Base-by-base conservation (phyloP, 2,888 invertebrate species). In the Chelonus formosanus region DNA sequence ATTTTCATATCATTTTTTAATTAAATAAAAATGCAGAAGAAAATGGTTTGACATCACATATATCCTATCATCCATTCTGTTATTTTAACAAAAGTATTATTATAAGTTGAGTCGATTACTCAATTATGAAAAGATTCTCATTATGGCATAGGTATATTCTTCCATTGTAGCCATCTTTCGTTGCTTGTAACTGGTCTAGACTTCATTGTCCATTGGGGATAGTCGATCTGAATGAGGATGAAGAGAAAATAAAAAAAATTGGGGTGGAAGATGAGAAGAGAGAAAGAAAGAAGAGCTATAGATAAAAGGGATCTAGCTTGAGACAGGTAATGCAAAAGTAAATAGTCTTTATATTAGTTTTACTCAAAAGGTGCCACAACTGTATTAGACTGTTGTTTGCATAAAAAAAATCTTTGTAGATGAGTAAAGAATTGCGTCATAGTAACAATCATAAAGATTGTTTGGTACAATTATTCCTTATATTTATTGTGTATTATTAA, bases 341-440 rank as follows among this genome's bases (percentile, higher is more conserved):
- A 67, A 71, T 67, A 67, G 62, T 67, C 52, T 32, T 67, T 56
- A 53, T 50, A 32, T 45, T 52, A 65, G 36, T 58, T 32, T 52
- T 20, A 31, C 66, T 56, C 69, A 67, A 71, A 67, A 71, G 59
- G 67, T 61, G 61, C 57, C 55, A 34, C 43, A 55, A 45, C 43
- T 63, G 67, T 63, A 70, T 70, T 69, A 71, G 63, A 68, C 70
- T 67, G 65, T 55, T 71, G 67, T 72, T 73, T 73, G 68, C 70
- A 67, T 61, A 68, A 72, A 67, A 50, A 62, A 71, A 60, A 69
- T 68, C 71, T 73, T 72, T 71, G 70, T 71, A 69, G 65, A 70
- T 68, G 70, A 67, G 62, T 52, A 62, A 53, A 43, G 68, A 64
- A 56, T 63, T 72, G 70, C 63, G n/a, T 66, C 48, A 61, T 56